phyloP scores from a whole-genome alignment of 2,797 vertebrate species.

The Gallirallus australis region DNA sequence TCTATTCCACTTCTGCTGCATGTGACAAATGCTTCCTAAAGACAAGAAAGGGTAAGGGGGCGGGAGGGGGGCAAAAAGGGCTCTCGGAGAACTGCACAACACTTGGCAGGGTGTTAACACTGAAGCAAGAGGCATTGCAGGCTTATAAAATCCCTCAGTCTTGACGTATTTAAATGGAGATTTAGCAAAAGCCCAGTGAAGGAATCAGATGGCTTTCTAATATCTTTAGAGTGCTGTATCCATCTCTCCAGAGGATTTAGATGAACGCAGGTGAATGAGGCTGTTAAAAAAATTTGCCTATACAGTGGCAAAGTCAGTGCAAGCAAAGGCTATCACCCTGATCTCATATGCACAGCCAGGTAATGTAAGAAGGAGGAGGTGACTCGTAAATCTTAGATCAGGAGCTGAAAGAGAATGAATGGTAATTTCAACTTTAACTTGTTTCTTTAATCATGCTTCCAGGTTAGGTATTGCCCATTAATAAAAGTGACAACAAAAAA shows the following conservation, averaged over 20 bases:
- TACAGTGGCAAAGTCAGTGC: neutral
- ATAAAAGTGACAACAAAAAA: neutral
- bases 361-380: neutral
- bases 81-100: neutral
- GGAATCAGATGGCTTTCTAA: neutral
- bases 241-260: neutral
- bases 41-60: neutral
- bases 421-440: neutral
- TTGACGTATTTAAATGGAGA: neutral
- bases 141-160: neutral
- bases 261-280: neutral
- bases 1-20: neutral
- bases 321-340: neutral
- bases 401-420: neutral
- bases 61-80: neutral
- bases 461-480: neutral
- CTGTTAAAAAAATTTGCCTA: neutral
- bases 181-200: neutral
- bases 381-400: neutral
- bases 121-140: neutral
- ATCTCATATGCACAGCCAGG: neutral
- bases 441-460: neutral
- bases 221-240: neutral
- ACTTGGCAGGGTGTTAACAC: no score
- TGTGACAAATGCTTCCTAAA: neutral